Evolutionary conservation across 92 coral and sea anemone species (phyloP).

Genomic region (Diadumene lineata): DNA sequence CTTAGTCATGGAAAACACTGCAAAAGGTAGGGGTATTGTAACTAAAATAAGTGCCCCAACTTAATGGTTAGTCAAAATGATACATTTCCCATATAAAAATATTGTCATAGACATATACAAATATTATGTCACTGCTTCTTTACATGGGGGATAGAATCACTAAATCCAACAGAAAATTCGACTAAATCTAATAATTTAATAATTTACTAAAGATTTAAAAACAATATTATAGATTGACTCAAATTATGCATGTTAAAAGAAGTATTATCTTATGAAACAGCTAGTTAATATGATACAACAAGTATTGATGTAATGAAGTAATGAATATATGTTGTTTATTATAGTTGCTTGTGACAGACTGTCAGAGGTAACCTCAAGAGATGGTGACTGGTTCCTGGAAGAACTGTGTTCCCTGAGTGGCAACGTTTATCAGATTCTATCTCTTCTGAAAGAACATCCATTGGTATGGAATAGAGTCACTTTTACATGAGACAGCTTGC

Average conservation of each 20-base stretch:
- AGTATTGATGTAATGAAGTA: too few species aligned
- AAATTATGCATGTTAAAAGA: too few species aligned
- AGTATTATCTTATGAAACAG: too few species aligned
- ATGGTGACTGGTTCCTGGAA: constrained; percentile 98
- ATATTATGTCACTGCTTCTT: not conserved
- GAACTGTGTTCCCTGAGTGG: constrained; percentile 98
- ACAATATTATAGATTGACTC: too few species aligned
- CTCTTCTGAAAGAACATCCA: constrained; percentile 71
- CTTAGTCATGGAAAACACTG: constrained; percentile 97
- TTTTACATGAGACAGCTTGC: too few species aligned
- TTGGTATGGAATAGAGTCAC: constrained; percentile 67
- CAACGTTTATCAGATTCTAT: constrained; percentile 85
- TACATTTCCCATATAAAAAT: not conserved
- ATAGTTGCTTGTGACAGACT: constrained; percentile 90
- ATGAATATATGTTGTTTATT: not conserved
- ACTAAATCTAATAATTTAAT: too few species aligned
- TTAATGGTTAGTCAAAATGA: not conserved
- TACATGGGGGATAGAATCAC: too few species aligned
- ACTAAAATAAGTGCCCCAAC: not conserved
- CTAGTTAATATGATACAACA: too few species aligned
- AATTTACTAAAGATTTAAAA: too few species aligned
- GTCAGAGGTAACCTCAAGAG: constrained; percentile 87
- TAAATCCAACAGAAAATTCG: too few species aligned
- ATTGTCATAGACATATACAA: not conserved
- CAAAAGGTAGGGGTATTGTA: constrained; percentile 62